Conservation (phyloP, 2,888 invertebrate species). For the Pediacus dermestoides region DNA sequence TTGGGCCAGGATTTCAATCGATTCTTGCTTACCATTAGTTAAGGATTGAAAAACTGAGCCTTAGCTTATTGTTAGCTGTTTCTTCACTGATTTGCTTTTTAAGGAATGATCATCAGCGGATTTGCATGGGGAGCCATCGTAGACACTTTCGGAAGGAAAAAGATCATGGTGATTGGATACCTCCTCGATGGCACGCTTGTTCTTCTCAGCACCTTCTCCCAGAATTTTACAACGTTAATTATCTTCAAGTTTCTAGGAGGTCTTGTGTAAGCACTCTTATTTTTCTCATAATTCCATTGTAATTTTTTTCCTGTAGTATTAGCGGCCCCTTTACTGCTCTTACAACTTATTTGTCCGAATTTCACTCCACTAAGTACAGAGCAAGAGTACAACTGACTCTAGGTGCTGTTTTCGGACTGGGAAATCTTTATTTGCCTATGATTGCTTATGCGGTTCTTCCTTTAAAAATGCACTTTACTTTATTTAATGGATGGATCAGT, state of each 20-base stretch:
- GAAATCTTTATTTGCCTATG: conserved; percentile 61
- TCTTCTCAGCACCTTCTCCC: conserved; percentile 61
- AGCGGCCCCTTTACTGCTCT: conserved; percentile 71
- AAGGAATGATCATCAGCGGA: conserved; percentile 72
- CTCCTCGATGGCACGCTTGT: conserved; percentile 61
- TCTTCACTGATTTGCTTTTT: no score
- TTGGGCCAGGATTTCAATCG: conserved; percentile 61
- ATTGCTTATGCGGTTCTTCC: conserved; percentile 73
- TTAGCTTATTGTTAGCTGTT: no score
- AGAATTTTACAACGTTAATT: conserved; percentile 62
- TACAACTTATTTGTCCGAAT: conserved; percentile 68
- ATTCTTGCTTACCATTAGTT: no score
- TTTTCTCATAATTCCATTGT: conserved; percentile 1
- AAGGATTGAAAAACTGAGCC: no score
- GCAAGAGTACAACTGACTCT: conserved; percentile 61
- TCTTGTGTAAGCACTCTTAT: conserved; percentile 61
- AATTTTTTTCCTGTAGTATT: no score
- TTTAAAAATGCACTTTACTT: conserved; percentile 38
- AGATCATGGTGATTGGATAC: conserved; percentile 64
- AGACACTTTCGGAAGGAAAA: conserved; percentile 66
- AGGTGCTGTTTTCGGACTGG: conserved; percentile 62
- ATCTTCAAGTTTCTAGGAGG: conserved; percentile 67
- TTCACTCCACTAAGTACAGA: conserved; percentile 64
- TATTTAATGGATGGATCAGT: no score
- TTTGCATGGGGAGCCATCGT: conserved; percentile 73